phyloP scores from a whole-genome alignment of 2,113 vertebrate species.

The Pitta sordida region DNA sequence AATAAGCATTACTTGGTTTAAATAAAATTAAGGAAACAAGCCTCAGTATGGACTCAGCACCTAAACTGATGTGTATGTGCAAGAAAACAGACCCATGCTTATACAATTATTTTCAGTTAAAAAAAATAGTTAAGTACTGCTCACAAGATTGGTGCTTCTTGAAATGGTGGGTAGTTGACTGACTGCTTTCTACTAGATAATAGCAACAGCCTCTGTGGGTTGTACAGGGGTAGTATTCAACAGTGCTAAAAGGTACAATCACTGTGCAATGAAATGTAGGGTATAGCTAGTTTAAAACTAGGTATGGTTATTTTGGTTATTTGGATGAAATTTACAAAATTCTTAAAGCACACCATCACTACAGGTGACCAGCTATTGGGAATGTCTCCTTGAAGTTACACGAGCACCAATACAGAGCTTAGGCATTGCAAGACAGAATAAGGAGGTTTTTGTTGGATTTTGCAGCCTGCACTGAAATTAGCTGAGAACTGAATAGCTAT shows the following conservation, averaged over 20 bases:
- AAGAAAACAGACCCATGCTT: not conserved
- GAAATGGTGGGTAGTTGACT: not conserved
- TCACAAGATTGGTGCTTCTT: not conserved
- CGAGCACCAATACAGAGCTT: not conserved
- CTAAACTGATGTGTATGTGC: not conserved
- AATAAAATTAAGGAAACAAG: not conserved
- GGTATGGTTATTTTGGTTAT: not conserved
- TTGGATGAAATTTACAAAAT: not conserved
- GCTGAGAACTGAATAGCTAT: not conserved
- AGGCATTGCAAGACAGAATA: not conserved
- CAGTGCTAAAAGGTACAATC: not conserved
- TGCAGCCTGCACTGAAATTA: not conserved
- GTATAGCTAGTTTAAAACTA: not conserved
- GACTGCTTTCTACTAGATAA: not conserved
- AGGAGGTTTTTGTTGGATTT: not conserved
- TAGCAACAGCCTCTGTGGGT: not conserved
- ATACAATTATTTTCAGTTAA: not conserved
- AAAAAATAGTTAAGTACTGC: not conserved
- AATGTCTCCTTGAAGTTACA: not conserved
- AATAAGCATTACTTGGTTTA: not conserved
- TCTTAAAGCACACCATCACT: not conserved
- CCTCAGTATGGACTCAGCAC: not conserved
- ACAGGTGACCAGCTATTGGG: not conserved
- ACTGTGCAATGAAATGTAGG: fast-evolving
- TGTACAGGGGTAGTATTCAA: not conserved